Conservation (phyloP, 2,113 vertebrate genomes). For the Podiceps cristatus region DNA sequence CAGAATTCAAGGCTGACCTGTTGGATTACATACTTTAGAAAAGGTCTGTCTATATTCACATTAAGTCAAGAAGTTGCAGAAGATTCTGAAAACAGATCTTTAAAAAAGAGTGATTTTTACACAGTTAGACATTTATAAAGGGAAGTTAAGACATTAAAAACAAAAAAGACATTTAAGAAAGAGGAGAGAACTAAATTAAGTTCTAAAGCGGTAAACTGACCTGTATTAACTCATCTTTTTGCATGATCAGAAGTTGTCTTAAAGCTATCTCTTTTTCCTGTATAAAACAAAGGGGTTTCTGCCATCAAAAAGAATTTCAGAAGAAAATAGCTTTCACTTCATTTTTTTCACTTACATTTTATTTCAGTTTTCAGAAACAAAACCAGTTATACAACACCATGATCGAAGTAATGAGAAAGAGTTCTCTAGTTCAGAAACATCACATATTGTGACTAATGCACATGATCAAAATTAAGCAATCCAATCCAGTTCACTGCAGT, state of each 20-base stretch:
- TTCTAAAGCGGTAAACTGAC: slow-evolving; percentile 71
- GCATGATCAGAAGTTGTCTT: slow-evolving; percentile 87
- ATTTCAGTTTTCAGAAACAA: neutral
- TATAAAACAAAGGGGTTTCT: slow-evolving; percentile 37
- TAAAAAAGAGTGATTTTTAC: neutral
- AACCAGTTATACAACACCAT: neutral
- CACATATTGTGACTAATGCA: neutral
- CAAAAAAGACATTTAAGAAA: neutral
- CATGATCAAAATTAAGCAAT: neutral
- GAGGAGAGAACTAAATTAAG: neutral
- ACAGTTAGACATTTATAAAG: neutral
- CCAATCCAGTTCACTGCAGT: neutral
- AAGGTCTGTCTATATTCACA: neutral
- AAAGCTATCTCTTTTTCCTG: slow-evolving; percentile 88
- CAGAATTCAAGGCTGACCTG: neutral
- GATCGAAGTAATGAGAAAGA: neutral
- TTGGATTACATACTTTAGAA: neutral
- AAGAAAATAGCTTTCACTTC: neutral
- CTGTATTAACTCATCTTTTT: slow-evolving; percentile 87
- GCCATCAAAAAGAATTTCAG: neutral
- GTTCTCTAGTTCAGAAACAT: neutral
- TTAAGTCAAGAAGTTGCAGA: neutral
- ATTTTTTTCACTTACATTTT: neutral
- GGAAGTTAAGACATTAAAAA: neutral
- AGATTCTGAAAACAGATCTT: neutral